These are phyloP conservation scores for Ophion ventricosus DNA, from an alignment of 2,888 invertebrate species.

Conservation along the genomic window DNA sequence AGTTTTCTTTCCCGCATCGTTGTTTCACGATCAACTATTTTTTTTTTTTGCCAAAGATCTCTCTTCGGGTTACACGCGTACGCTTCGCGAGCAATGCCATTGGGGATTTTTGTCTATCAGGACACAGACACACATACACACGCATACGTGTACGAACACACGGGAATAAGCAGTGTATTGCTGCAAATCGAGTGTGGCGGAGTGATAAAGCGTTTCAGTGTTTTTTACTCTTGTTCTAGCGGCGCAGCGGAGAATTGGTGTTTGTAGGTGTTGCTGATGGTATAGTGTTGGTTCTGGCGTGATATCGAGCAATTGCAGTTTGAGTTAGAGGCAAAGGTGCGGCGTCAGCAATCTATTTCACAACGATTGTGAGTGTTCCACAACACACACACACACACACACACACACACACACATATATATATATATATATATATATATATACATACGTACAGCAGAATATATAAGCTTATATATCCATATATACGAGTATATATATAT, in stretches of 20 bases:
- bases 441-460: no score
- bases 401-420: no score
- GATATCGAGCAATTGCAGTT: constrained; percentile 72
- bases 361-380: constrained; percentile 38
- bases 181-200: constrained; percentile 46
- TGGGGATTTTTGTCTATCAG: constrained; percentile 20
- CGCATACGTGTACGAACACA: constrained; percentile 7
- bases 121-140: background rate
- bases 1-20: constrained; percentile 45
- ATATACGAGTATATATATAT: no score
- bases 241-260: constrained; percentile 1
- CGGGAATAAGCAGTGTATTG: constrained; percentile 15
- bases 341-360: constrained; percentile 70
- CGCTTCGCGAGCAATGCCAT: constrained; percentile 16
- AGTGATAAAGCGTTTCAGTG: constrained; percentile 45
- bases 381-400: background rate
- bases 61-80: constrained; percentile 39
- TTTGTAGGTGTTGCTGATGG: constrained; percentile 57
- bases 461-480: no score
- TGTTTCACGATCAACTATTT: constrained; percentile 47
- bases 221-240: constrained; percentile 10
- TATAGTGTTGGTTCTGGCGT: constrained; percentile 69
- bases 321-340: constrained; percentile 69
- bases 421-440: no score
- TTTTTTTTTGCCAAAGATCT: constrained; percentile 38